Conservation (phyloP, 2,797 vertebrate genomes). For the Argya squamiceps region DNA sequence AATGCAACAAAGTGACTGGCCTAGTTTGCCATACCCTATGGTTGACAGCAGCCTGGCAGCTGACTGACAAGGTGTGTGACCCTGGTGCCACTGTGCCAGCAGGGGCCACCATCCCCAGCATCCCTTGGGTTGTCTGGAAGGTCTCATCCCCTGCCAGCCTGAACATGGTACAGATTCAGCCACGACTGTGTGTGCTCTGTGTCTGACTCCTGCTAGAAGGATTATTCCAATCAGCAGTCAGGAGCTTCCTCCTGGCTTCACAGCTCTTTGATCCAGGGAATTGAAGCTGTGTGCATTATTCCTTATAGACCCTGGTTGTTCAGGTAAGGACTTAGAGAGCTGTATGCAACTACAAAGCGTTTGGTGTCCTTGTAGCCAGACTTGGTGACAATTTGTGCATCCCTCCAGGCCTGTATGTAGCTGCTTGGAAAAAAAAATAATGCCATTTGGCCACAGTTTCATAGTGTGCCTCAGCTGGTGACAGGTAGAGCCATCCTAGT, state of each 20-base stretch:
- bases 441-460: not conserved
- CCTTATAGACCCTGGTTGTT: not conserved
- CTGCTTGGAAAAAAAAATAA: not conserved
- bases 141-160: not conserved
- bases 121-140: not conserved
- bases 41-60: not conserved
- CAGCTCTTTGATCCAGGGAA: not conserved
- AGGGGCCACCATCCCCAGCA: not conserved
- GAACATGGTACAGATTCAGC: not conserved
- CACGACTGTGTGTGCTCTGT: accelerated
- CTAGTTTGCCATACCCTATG: not conserved
- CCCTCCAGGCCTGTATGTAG: not conserved
- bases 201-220: not conserved
- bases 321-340: not conserved
- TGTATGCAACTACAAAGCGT: not conserved
- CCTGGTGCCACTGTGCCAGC: not conserved
- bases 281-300: not conserved
- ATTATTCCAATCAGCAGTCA: not conserved
- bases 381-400: not conserved
- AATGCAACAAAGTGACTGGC: not conserved
- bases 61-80: not conserved
- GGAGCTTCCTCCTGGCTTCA: not conserved
- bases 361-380: not conserved
- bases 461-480: not conserved
- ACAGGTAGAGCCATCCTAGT: not conserved